phyloP scores from a whole-genome alignment of 1,140 invertebrate genomes.

The Diachasma alloeum region DNA sequence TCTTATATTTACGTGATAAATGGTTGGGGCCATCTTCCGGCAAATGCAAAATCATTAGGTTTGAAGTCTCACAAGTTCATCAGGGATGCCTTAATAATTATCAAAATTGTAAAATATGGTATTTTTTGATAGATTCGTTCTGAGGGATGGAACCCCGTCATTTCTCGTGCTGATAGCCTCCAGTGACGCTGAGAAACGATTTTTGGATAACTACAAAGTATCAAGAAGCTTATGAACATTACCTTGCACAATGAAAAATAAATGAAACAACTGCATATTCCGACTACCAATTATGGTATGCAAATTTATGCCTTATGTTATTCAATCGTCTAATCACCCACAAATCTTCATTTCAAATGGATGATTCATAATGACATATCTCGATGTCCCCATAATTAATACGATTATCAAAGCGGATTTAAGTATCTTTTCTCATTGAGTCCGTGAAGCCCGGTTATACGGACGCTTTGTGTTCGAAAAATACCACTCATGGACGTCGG shows the following conservation, averaged over 20 bases:
- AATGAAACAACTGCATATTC: not conserved
- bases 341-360: not conserved
- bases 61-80: no score
- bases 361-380: not conserved
- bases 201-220: conserved; percentile 50
- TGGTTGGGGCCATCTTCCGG: no score
- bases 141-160: conserved; percentile 65
- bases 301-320: not conserved
- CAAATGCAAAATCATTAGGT: no score
- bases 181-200: conserved; percentile 59
- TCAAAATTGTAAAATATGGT: not conserved
- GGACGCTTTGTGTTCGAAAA: no score
- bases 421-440: no score
- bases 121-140: conserved; percentile 54
- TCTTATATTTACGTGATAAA: no score
- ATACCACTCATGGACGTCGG: not conserved
- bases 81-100: no score
- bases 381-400: no score
- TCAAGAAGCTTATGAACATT: not conserved
- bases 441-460: no score
- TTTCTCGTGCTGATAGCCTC: conserved; percentile 64
- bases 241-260: not conserved
- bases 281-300: not conserved
- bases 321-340: not conserved
- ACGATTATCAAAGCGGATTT: no score